Evolutionary conservation across 2,113 vertebrate genomes (phyloP).

Genomic region (Forbesichthys agassizii): DNA sequence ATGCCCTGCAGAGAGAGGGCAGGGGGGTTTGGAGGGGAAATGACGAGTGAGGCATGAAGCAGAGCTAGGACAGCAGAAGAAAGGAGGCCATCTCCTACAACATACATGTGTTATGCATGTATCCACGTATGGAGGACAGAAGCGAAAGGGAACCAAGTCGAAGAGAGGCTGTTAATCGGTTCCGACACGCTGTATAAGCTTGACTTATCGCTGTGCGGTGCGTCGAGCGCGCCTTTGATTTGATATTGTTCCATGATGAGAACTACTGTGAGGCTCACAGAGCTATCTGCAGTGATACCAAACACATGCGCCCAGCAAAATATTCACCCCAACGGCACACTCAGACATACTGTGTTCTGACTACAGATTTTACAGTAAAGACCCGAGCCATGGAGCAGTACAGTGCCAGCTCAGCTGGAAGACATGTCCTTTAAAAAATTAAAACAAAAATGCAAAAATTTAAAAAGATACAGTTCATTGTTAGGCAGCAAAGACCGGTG

Average conservation of each 20-base stretch:
- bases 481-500: conserved; percentile 14
- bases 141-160: neutral
- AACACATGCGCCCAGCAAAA: conserved; percentile 14
- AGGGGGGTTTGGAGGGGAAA: conserved; percentile 1
- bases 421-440: conserved; percentile 18
- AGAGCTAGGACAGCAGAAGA: conserved; percentile 44
- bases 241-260: conserved; percentile 60
- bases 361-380: conserved; percentile 14
- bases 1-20: conserved; percentile 23
- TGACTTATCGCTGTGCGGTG: conserved; percentile 43
- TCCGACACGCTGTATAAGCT: conserved; percentile 58
- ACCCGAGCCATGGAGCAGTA: conserved; percentile 31
- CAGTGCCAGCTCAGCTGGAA: conserved; percentile 33
- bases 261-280: conserved; percentile 40
- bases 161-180: conserved; percentile 57
- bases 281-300: conserved; percentile 29
- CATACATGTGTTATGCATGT: too few relatives aligned
- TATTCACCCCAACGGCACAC: too few relatives aligned
- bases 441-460: too few relatives aligned
- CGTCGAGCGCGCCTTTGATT: conserved; percentile 63
- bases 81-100: conserved; percentile 26
- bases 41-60: conserved; percentile 22
- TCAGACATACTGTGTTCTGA: too few relatives aligned
- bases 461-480: conserved; percentile 8
- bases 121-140: too few relatives aligned